phyloP scores from a whole-genome alignment of 2,113 vertebrate species.

The Epinephelus fuscoguttatus region DNA sequence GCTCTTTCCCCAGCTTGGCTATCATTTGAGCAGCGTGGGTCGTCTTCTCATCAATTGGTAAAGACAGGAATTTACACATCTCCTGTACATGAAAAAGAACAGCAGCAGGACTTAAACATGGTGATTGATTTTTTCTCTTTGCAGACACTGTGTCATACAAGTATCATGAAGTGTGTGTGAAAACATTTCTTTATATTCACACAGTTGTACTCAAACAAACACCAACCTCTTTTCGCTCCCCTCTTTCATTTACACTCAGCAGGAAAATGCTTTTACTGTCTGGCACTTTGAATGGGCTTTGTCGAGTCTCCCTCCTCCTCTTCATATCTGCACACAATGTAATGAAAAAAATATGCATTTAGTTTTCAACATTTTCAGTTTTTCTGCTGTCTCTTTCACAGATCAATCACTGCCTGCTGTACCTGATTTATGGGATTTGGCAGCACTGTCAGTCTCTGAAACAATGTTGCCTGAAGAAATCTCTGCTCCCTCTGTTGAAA shows the following conservation, averaged over 20 bases:
- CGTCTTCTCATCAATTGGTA: constrained; percentile 87
- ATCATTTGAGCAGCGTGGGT: constrained; percentile 73
- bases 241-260: constrained; percentile 51
- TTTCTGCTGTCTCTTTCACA: neutral
- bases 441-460: constrained; percentile 2
- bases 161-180: neutral
- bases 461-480: neutral
- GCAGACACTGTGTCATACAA: neutral
- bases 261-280: constrained; percentile 55
- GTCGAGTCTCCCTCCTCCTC: constrained; percentile 18
- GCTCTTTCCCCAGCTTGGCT: constrained; percentile 73
- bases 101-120: constrained; percentile 19
- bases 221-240: constrained; percentile 51
- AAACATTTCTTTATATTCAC: neutral
- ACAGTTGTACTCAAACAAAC: neutral
- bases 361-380: neutral
- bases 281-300: constrained; percentile 72
- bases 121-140: neutral
- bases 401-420: neutral
- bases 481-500: constrained; percentile 14
- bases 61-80: constrained; percentile 77
- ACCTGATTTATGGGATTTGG: constrained; percentile 51
- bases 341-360: neutral
- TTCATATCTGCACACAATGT: constrained; percentile 35
- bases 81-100: constrained; percentile 81